Percentiles rank a stretch among this genome's conserved stretches.
phyloP scores from a whole-genome alignment of 37 sponge, comb jelly and placozoan species.

The Haliclona indistincta region DNA sequence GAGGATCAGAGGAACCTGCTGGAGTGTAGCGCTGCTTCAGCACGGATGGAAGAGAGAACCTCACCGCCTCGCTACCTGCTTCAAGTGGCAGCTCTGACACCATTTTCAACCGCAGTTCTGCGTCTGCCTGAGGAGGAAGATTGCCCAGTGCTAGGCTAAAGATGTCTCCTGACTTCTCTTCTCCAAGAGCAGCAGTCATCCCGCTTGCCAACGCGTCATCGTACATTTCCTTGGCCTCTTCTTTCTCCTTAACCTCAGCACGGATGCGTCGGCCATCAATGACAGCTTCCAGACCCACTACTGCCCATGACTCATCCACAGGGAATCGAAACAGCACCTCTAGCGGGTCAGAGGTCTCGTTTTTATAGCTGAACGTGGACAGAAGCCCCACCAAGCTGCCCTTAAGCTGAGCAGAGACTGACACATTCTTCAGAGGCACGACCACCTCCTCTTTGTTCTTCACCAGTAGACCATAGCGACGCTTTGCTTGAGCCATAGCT shows the following conservation, averaged over 20 bases:
- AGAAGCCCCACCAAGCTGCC: conserved; percentile 57
- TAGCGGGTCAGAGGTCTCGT: conserved; percentile 49
- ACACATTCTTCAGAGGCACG: conserved; percentile 55
- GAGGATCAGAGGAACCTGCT: conserved; percentile 9
- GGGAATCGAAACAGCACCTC: conserved; percentile 79
- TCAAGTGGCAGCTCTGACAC: conserved; percentile 62
- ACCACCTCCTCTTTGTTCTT: neutral
- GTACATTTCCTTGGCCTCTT: conserved; percentile 68
- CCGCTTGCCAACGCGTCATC: conserved; percentile 79
- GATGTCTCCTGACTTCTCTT: conserved; percentile 78
- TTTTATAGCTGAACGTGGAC: conserved; percentile 64
- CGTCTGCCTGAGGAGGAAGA: conserved; percentile 63
- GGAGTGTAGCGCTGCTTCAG: conserved; percentile 56
- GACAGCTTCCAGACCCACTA: conserved; percentile 63
- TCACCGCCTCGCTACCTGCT: too few relatives aligned
- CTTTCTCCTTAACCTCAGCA: conserved; percentile 69
- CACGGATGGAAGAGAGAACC: conserved; percentile 46
- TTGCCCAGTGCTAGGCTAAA: conserved; percentile 79
- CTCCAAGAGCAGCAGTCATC: conserved; percentile 62
- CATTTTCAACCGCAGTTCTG: conserved; percentile 58
- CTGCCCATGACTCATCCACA: conserved; percentile 66
- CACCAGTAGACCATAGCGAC: too few relatives aligned
- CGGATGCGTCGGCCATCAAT: conserved; percentile 63
- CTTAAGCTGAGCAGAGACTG: conserved; percentile 34
- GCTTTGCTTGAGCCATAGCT: too few relatives aligned